A percentile compares a stretch with the other conserved stretches of the same genome.
phyloP scores from a whole-genome alignment of 2,113 vertebrate genomes.

The Myotis brandtii region DNA sequence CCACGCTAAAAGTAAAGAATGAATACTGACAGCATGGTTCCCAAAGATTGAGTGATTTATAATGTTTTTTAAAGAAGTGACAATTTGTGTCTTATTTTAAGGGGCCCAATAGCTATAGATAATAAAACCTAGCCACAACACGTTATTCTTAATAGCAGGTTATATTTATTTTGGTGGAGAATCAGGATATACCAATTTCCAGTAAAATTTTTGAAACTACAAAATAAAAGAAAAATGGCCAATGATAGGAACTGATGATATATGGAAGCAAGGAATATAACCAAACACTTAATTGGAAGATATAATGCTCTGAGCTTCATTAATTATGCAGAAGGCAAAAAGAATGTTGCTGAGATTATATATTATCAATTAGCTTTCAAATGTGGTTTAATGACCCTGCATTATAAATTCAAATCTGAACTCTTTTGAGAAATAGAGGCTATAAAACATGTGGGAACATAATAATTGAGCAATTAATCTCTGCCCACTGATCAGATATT shows the following conservation, averaged over 20 bases:
- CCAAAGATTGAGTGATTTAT: background rate
- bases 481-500: background rate
- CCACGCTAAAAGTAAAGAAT: background rate
- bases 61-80: background rate
- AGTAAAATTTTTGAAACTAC: background rate
- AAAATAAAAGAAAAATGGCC: background rate
- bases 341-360: background rate
- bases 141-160: background rate
- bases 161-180: constrained; percentile 45
- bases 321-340: constrained; percentile 36
- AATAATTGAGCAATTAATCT: constrained; percentile 45
- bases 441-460: background rate
- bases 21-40: background rate
- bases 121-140: background rate
- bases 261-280: background rate
- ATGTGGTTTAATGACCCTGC: background rate
- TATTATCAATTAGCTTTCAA: constrained; percentile 23
- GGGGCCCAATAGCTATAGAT: background rate
- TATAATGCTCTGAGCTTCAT: background rate
- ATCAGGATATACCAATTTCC: background rate
- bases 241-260: background rate
- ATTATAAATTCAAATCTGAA: constrained; percentile 54
- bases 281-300: background rate
- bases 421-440: constrained; percentile 28
- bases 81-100: constrained; percentile 29